These are phyloP conservation scores for Paramuricea clavata DNA, from an alignment of 92 coral and sea anemone genomes.

Conservation along the genomic window DNA sequence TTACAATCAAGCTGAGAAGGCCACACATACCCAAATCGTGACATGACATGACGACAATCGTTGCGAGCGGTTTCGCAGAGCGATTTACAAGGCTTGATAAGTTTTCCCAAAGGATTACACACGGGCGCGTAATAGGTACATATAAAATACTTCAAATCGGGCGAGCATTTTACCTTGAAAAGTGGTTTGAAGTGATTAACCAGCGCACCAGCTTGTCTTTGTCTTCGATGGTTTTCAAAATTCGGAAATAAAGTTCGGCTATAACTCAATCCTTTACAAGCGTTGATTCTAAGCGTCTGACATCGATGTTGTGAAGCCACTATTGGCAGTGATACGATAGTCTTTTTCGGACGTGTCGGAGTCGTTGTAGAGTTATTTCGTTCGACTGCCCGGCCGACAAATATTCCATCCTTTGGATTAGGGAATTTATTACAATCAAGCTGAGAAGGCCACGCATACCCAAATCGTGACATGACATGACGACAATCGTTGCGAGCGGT, in stretches of 20 bases:
- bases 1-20: conserved; percentile 84
- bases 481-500: conserved; percentile 84
- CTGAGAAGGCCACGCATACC: conserved; percentile 93
- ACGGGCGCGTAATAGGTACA: conserved; percentile 94
- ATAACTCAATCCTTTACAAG: conserved; percentile 84
- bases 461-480: conserved; percentile 76
- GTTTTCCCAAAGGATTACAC: conserved; percentile 81
- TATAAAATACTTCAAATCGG: conserved; percentile 88
- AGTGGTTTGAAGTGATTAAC: conserved; percentile 92
- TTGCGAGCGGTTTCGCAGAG: conserved; percentile 85
- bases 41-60: conserved; percentile 80
- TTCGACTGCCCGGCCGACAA: too few species aligned
- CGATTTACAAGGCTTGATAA: conserved; percentile 86
- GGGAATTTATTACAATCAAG: conserved; percentile 84
- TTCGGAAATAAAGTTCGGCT: conserved; percentile 89
- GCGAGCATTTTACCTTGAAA: conserved; percentile 86
- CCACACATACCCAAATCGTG: conserved; percentile 88
- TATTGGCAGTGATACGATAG: background rate
- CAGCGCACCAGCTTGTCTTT: conserved; percentile 84
- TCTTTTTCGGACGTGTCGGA: background rate
- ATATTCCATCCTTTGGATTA: conserved; percentile 61
- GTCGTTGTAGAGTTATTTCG: conserved; percentile 66
- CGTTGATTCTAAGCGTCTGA: conserved; percentile 69
- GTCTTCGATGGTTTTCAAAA: conserved; percentile 90
- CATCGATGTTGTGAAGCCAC: conserved; percentile 65